Base-by-base conservation (phyloP, 2,113 vertebrate genomes). In the Anthoscopus minutus region DNA sequence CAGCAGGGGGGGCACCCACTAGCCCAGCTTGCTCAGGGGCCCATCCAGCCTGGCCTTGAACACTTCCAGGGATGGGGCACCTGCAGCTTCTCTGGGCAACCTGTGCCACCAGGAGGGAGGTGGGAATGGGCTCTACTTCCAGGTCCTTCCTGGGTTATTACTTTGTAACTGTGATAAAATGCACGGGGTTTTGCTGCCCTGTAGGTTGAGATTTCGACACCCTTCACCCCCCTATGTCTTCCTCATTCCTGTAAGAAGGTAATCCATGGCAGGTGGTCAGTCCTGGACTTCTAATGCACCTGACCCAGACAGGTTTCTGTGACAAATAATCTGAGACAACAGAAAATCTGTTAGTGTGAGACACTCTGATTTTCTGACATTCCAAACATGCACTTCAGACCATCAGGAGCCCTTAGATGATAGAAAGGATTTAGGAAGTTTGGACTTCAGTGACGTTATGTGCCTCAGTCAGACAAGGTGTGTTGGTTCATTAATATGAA, bases 101-200 rank as follows among this genome's bases (percentile, higher is more conserved):
- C 28, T 67, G 6, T 67, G 2, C 53, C 51, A 28, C 24, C 42
- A 31, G 14, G 17, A 88, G 10, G 24, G 25, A 71, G 40, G 4
- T 78, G 60, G 57, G 28, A 88, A 58, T n/a, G 28, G 42, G 11
- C 2, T 25, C 30, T 37, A 0, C 21, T 58, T 58, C 15, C 47
- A 47, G 23, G 69, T 31, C 33, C 35, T 67, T 64, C 11, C 38
- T 27, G 42, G 18, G 17, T 65, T 10, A 42, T 16, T 76, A 2
- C 18, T 67, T 79, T 23, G 6, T 40, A 56, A 15, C 27, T 42
- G 2, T 17, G 9, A 51, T 51, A 84, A 70, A 72, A 73, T 19
- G 15, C 0, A 0, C 4, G 15, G 25, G 16, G 3, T 2, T 66
- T 73, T 51, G 6, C 54, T 84, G 45, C 9, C 8, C 15, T 51